Conservation (phyloP, 2,888 invertebrate genomes). For the Eilema sororculum region DNA sequence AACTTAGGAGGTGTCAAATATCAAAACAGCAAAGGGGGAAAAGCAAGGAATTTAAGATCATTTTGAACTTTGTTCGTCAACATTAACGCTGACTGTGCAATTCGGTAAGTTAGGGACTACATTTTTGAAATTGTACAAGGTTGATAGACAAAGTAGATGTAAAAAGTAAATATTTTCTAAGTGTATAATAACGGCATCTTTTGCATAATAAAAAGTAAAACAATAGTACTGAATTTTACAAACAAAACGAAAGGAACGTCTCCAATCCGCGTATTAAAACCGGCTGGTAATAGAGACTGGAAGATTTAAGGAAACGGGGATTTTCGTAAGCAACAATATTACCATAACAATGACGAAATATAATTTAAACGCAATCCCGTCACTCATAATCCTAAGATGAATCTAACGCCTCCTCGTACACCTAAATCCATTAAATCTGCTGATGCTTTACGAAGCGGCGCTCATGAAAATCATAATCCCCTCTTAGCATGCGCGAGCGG, state of each 20-base stretch:
- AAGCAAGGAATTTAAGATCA: too few relatives aligned
- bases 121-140: too few relatives aligned
- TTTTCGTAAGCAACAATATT: conserved; percentile 17
- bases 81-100: too few relatives aligned
- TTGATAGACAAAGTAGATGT: too few relatives aligned
- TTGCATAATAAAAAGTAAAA: background rate
- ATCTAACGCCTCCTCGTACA: conserved; percentile 19
- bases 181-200: too few relatives aligned
- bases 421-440: conserved; percentile 26
- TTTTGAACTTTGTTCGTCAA: too few relatives aligned
- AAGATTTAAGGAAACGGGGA: background rate
- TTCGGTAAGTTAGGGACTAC: too few relatives aligned
- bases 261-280: background rate
- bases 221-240: background rate
- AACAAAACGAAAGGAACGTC: background rate
- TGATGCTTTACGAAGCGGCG: conserved; percentile 20
- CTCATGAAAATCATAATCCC: conserved; percentile 29
- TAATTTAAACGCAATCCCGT: conserved; percentile 28
- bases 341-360: conserved; percentile 28
- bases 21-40: too few relatives aligned
- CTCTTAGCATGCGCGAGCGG: conserved; percentile 24
- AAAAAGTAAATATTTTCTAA: too few relatives aligned
- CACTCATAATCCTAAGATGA: conserved; percentile 23
- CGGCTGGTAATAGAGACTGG: background rate
- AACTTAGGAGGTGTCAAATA: too few relatives aligned